phyloP scores from a whole-genome alignment of 2,113 vertebrate genomes.

The Microtus richardsoni region DNA sequence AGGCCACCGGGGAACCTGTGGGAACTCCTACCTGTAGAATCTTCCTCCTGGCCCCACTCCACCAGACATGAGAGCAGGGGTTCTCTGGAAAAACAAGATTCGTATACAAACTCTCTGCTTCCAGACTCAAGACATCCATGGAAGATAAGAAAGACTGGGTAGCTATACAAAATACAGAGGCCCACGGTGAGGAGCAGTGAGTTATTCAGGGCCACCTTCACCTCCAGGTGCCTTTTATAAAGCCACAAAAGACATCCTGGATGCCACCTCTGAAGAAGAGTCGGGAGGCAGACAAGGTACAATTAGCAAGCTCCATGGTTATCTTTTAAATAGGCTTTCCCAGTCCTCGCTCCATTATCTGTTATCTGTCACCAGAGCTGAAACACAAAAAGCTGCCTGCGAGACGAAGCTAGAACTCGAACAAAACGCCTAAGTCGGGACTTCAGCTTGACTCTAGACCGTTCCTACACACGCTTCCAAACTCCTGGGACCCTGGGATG shows the following conservation, averaged over 20 bases:
- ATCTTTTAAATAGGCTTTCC: constrained; percentile 56
- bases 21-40: neutral
- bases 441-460: neutral
- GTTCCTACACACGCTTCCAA: neutral
- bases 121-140: neutral
- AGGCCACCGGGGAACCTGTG: neutral
- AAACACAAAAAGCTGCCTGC: neutral
- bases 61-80: neutral
- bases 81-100: neutral
- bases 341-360: constrained; percentile 30
- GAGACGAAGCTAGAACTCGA: neutral
- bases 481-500: neutral
- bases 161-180: neutral
- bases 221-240: constrained; percentile 5
- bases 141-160: neutral
- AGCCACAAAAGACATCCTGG: constrained; percentile 1
- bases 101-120: neutral
- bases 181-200: neutral
- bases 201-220: neutral
- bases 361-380: neutral
- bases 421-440: neutral
- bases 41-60: neutral
- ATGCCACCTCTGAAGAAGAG: constrained; percentile 27
- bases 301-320: constrained; percentile 65
- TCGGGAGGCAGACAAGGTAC: constrained; percentile 30